phyloP scores from a whole-genome alignment of 2,888 invertebrate genomes.

The Chrysodeixis includens region DNA sequence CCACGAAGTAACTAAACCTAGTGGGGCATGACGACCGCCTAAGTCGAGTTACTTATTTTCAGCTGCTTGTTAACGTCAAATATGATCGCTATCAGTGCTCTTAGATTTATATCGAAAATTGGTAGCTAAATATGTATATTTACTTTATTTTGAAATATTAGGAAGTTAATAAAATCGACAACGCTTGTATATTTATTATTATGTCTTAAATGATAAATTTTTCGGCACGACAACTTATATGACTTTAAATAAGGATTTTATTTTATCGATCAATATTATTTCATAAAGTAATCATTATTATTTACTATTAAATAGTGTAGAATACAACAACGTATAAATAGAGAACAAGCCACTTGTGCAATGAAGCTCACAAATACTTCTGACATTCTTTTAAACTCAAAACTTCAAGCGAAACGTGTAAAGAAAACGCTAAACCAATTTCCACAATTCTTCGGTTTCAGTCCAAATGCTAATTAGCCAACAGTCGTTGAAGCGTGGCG shows the following conservation, averaged over 20 bases:
- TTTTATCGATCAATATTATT: no score
- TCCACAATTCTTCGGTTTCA: slow-evolving; percentile 38
- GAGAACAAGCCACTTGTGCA: no score
- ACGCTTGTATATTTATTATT: no score
- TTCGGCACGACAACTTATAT: no score
- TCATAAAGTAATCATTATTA: no score
- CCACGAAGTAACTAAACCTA: slow-evolving; percentile 30
- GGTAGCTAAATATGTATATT: neutral
- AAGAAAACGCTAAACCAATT: slow-evolving; percentile 22
- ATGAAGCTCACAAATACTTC: neutral
- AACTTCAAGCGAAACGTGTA: slow-evolving; percentile 11
- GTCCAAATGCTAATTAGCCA: slow-evolving; percentile 55
- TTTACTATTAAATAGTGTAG: no score
- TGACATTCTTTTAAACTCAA: neutral
- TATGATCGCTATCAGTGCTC: slow-evolving; percentile 30
- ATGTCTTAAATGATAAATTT: no score
- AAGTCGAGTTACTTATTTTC: slow-evolving; percentile 13
- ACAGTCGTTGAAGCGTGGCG: slow-evolving; percentile 54
- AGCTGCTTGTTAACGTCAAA: slow-evolving; percentile 20
- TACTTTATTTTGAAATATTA: no score
- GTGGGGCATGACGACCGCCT: slow-evolving; percentile 31
- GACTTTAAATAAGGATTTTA: no score
- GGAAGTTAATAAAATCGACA: no score
- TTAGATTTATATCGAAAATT: slow-evolving; percentile 17
- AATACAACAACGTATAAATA: no score